These are phyloP conservation scores for Pseudochirops cupreus DNA, from an alignment of 2,797 vertebrate genomes.

Conservation along the genomic window DNA sequence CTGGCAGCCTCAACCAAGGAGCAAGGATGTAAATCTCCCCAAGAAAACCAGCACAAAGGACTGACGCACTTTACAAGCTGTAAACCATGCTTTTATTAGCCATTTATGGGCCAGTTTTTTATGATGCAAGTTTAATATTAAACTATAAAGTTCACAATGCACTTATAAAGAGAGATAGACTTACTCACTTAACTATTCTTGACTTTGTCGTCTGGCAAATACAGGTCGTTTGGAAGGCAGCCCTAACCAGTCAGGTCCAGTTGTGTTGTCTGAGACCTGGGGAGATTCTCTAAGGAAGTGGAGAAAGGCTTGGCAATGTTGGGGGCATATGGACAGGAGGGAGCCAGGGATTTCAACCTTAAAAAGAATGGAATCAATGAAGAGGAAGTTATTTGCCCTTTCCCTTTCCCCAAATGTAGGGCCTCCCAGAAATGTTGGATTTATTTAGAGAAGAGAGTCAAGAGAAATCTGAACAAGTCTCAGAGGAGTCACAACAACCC, in stretches of 20 bases:
- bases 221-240: constrained; percentile 62
- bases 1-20: constrained; percentile 66
- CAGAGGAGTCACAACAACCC: constrained; percentile 9
- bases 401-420: constrained; percentile 69
- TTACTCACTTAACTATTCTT: constrained; percentile 78
- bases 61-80: constrained; percentile 85
- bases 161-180: constrained; percentile 81
- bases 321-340: constrained; percentile 48
- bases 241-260: constrained; percentile 63
- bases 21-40: constrained; percentile 80
- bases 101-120: constrained; percentile 86
- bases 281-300: constrained; percentile 74
- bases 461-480: constrained; percentile 61
- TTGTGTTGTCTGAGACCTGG: constrained; percentile 62
- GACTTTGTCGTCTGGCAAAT: constrained; percentile 71
- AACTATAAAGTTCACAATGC: constrained; percentile 85
- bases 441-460: constrained; percentile 73
- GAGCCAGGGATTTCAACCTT: constrained; percentile 52
- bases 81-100: constrained; percentile 87
- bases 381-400: constrained; percentile 74
- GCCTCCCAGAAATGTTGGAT: constrained; percentile 67
- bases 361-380: constrained; percentile 72
- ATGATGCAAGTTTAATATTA: constrained; percentile 85
- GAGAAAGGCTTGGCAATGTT: constrained; percentile 55
- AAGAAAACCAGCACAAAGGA: constrained; percentile 79